Evolutionary conservation across 1,140 invertebrate genomes (phyloP).

Genomic region (Apolygus lucorum): DNA sequence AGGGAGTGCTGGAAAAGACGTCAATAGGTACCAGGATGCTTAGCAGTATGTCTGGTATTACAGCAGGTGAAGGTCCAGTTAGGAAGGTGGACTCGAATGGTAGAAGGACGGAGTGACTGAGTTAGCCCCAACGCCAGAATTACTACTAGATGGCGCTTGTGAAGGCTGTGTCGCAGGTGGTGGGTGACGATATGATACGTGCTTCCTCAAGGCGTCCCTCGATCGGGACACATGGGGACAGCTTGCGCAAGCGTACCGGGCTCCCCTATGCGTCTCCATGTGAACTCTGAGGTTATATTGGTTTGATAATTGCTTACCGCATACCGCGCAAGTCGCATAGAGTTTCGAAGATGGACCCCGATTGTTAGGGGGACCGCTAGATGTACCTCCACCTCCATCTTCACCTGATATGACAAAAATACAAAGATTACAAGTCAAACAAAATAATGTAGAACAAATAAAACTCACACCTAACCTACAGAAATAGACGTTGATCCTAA

Average conservation of each 20-base stretch:
- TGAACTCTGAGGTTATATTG: conserved; percentile 83
- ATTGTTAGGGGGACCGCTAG: not conserved
- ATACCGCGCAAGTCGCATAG: conserved; percentile 68
- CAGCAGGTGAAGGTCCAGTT: too few species aligned
- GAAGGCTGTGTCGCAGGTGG: conserved; percentile 37
- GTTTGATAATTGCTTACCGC: conserved; percentile 78
- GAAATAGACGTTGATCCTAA: too few species aligned
- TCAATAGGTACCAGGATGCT: too few species aligned
- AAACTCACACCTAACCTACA: too few species aligned
- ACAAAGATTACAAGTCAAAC: too few species aligned
- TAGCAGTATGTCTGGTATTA: too few species aligned
- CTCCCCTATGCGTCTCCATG: conserved; percentile 79
- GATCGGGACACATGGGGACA: conserved; percentile 77
- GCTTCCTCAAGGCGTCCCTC: conserved; percentile 74
- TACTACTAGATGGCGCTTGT: not conserved
- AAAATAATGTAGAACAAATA: too few species aligned
- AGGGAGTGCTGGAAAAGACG: too few species aligned
- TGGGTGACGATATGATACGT: conserved; percentile 75
- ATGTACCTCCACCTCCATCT: not conserved
- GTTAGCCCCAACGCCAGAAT: too few species aligned
- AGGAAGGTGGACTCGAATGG: not conserved
- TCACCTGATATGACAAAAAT: not conserved
- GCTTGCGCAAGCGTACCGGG: conserved; percentile 67
- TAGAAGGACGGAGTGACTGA: not conserved
- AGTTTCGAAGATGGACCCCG: conserved; percentile 40